A percentile compares a stretch with the other conserved stretches of the same genome.
Conservation (phyloP, 2,797 vertebrate genomes). For the Rhinatrema bivittatum region DNA sequence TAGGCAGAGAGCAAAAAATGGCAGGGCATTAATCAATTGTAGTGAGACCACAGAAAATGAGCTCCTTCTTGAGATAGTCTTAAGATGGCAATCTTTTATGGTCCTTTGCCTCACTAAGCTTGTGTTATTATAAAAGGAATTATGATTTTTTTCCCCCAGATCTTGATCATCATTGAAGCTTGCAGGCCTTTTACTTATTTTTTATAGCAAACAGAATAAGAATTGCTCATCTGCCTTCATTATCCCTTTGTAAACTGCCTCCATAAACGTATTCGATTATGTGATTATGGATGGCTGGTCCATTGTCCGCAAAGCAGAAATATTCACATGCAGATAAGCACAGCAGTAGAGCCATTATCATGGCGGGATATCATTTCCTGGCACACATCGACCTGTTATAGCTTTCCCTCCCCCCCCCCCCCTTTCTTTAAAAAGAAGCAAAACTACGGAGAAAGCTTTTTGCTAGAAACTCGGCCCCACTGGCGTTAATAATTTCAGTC, state of each 20-base stretch:
- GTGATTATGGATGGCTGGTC: constrained; percentile 1
- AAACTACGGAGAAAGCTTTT: constrained; percentile 26
- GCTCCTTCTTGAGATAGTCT: constrained; percentile 20
- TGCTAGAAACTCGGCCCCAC: constrained; percentile 23
- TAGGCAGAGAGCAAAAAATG: constrained; percentile 28
- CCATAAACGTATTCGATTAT: constrained; percentile 18
- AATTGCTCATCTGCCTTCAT: constrained; percentile 11
- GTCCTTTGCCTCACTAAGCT: constrained; percentile 2
- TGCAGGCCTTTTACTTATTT: constrained; percentile 9
- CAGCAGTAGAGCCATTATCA: not conserved
- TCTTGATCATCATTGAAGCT: constrained; percentile 14
- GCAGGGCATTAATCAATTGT: constrained; percentile 49
- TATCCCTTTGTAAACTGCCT: constrained; percentile 5
- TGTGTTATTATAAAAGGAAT: constrained; percentile 6
- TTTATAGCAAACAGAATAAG: constrained; percentile 16
- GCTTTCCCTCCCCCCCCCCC: constrained; percentile 17
- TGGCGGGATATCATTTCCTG: constrained; percentile 7
- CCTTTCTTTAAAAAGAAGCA: constrained; percentile 25
- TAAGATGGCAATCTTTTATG: constrained; percentile 18
- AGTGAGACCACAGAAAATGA: constrained; percentile 30
- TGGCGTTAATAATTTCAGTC: constrained; percentile 36
- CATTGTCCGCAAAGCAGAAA: constrained; percentile 5
- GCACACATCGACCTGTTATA: not conserved
- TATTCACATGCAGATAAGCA: constrained; percentile 11
- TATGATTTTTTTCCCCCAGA: constrained; percentile 12